Base-by-base conservation (phyloP, 2,113 vertebrate genomes). In the Acrocephalus kingi region DNA sequence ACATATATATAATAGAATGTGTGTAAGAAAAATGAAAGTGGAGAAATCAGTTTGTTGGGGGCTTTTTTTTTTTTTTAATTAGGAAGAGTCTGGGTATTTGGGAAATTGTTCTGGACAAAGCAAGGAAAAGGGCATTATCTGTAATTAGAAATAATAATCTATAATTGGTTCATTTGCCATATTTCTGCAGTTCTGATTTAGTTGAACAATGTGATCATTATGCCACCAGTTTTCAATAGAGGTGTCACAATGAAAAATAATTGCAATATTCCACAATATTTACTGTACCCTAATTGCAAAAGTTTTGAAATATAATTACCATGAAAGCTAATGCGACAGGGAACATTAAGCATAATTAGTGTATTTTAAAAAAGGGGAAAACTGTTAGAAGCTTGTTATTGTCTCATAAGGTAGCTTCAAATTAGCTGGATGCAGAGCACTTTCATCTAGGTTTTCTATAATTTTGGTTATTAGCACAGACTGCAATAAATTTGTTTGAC, bases 241-340 rank as follows among this genome's bases (percentile, higher is more conserved):
- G 98, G 98, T 98, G 98, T 98, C 98, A 98, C 98, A 98, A 98
- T 98, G 98, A 98, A 98, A 98, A 98, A 98, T 98, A 98, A 98
- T 98, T 98, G 98, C 97, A 98, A 98, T 98, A 98, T 98, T 98
- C 98, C 98, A 98, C 98, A 98, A 98, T 98, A 98, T 98, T 98
- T 98, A 98, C 98, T 98, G 98, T 97, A 98, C 98, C 98, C 98
- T 98, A 98, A 98, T 98, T 98, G 98, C 98, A 98, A 98, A 98
- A 98, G 98, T 98, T 98, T 98, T 98, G 98, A 98, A 98, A 98
- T 98, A 98, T 98, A 98, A 98, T 98, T 98, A 98, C 98, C 97
- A 97, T 98, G 98, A 98, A 98, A 98, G 98, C 97, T 98, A 98
- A 98, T 98, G 98, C 97, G 97, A 98, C 98, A 98, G 97, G 98